phyloP scores from a whole-genome alignment of 2,797 vertebrate species.

The Eulemur albifrons region DNA sequence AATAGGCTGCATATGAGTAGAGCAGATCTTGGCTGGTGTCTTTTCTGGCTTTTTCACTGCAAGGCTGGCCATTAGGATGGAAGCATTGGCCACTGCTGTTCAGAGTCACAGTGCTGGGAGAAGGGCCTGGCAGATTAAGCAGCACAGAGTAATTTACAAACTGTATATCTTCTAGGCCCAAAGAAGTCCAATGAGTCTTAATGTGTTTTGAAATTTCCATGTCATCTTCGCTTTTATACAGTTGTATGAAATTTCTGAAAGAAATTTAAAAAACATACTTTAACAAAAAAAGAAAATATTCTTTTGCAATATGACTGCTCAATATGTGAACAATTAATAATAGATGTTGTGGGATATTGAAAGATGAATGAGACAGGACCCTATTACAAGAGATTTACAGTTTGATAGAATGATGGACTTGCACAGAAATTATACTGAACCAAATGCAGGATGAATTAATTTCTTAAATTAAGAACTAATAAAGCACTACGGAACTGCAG shows the following conservation, averaged over 20 bases:
- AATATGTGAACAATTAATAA: not conserved
- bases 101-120: conserved; percentile 90
- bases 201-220: conserved; percentile 86
- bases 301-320: not conserved
- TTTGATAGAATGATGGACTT: not conserved
- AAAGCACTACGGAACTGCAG: not conserved
- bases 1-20: conserved; percentile 93
- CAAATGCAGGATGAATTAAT: conserved; percentile 2
- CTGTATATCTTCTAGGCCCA: conserved; percentile 91
- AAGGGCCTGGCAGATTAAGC: conserved; percentile 89
- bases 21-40: conserved; percentile 80
- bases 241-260: conserved; percentile 87
- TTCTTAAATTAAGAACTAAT: not conserved
- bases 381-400: not conserved
- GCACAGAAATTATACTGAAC: not conserved
- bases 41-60: conserved; percentile 82
- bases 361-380: not conserved
- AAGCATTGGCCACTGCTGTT: conserved; percentile 88
- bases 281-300: not conserved
- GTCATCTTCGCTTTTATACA: conserved; percentile 84
- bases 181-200: conserved; percentile 89
- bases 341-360: not conserved
- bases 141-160: conserved; percentile 93
- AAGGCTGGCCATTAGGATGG: conserved; percentile 89
- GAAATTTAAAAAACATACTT: conserved; percentile 35